These are phyloP conservation scores for Peromyscus nudipes DNA, from an alignment of 2,797 vertebrate genomes.

Conservation along the genomic window DNA sequence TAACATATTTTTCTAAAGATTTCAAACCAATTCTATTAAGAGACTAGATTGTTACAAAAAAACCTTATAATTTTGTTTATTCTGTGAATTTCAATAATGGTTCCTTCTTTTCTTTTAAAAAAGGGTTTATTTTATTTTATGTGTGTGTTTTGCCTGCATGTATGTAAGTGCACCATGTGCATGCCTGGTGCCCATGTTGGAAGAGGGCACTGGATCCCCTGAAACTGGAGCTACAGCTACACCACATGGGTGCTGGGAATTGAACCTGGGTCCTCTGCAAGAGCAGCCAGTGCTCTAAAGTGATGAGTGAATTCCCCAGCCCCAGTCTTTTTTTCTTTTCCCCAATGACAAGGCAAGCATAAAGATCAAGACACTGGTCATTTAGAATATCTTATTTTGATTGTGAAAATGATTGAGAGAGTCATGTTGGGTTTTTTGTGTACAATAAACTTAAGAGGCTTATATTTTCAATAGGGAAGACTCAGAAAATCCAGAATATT, in stretches of 20 bases:
- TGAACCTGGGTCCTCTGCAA: not conserved
- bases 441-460: conserved; percentile 13
- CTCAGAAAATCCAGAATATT: conserved; percentile 21
- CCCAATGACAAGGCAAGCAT: not conserved
- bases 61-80: conserved; percentile 49
- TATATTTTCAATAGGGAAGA: conserved; percentile 18
- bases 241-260: not conserved
- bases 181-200: not conserved
- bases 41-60: conserved; percentile 46
- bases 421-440: not conserved
- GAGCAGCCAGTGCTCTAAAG: not conserved
- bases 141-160: not conserved
- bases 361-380: not conserved
- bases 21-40: conserved; percentile 20
- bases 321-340: not conserved
- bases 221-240: not conserved
- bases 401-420: conserved; percentile 58
- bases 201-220: not conserved
- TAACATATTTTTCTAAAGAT: conserved; percentile 45
- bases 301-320: not conserved
- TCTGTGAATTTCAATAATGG: conserved; percentile 7
- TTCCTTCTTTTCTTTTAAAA: not conserved
- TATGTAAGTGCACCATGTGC: not conserved
- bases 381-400: conserved; percentile 31
- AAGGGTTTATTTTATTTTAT: not conserved